These are phyloP conservation scores for Synanthedon myopaeformis DNA, from an alignment of 2,888 invertebrate genomes.

Conservation along the genomic window DNA sequence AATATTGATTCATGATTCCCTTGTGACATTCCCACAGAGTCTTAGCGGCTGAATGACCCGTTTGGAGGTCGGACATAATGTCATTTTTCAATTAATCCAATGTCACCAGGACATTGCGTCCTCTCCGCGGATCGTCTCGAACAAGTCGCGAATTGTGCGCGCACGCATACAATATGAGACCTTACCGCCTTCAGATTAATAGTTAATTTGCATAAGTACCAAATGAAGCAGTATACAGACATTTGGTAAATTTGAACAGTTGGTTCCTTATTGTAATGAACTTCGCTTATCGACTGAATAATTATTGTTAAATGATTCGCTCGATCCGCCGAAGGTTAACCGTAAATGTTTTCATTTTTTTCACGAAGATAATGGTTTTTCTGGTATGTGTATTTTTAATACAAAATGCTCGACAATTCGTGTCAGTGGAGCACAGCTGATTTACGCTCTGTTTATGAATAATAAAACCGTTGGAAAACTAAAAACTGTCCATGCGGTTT, in stretches of 20 bases:
- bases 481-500: background rate
- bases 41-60: conserved; percentile 32
- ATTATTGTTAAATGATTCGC: background rate
- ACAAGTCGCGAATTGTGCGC: conserved; percentile 12
- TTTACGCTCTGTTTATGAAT: conserved; percentile 20
- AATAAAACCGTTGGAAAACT: conserved; percentile 9
- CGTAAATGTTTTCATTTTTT: background rate
- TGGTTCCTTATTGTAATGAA: conserved; percentile 15
- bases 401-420: conserved; percentile 3
- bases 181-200: conserved; percentile 23
- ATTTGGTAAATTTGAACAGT: conserved; percentile 39
- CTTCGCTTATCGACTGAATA: conserved; percentile 2
- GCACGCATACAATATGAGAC: conserved; percentile 19
- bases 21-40: conserved; percentile 35
- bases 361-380: background rate
- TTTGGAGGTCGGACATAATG: conserved; percentile 50
- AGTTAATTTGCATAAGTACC: conserved; percentile 16
- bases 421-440: conserved; percentile 32
- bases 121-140: conserved; percentile 33
- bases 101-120: conserved; percentile 54
- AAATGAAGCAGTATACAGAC: conserved; percentile 17
- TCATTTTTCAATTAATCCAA: conserved; percentile 64
- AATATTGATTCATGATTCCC: background rate
- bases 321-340: background rate
- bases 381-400: background rate